Evolutionary conservation across 2,888 invertebrate genomes (phyloP).

Genomic region (Nomada hirtipes): DNA sequence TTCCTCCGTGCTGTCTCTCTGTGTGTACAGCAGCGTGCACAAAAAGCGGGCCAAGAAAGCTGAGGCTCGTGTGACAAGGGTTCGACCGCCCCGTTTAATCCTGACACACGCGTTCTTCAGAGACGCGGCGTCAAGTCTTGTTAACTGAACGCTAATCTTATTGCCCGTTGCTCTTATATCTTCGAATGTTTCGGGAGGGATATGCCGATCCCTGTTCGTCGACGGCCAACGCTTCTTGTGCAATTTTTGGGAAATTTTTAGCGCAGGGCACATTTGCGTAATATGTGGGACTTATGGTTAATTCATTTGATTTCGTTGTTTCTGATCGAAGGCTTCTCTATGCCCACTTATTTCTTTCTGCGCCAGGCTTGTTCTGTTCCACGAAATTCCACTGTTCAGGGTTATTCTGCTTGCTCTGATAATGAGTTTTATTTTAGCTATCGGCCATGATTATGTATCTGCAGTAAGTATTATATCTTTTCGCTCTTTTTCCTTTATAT

Average conservation of each 20-base stretch:
- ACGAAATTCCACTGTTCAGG: too few relatives aligned
- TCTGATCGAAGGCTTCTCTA: not conserved
- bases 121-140: not conserved
- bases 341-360: too few relatives aligned
- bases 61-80: not conserved
- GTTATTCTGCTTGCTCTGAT: too few relatives aligned
- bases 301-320: not conserved
- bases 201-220: not conserved
- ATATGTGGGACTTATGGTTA: not conserved
- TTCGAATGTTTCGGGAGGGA: not conserved
- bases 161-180: not conserved
- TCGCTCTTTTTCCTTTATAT: not conserved
- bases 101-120: not conserved
- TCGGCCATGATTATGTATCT: too few relatives aligned
- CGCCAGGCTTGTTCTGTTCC: too few relatives aligned
- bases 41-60: conserved; percentile 13
- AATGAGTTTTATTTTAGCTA: too few relatives aligned
- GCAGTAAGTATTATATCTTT: not conserved
- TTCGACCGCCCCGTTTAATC: not conserved
- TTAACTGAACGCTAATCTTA: not conserved
- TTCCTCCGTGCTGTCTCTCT: not conserved
- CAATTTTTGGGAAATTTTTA: conserved; percentile 22
- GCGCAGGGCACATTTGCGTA: not conserved
- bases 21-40: conserved; percentile 11
- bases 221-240: not conserved